These are phyloP conservation scores for Apamea epomidion DNA, from an alignment of 2,888 invertebrate genomes.

Conservation along the genomic window DNA sequence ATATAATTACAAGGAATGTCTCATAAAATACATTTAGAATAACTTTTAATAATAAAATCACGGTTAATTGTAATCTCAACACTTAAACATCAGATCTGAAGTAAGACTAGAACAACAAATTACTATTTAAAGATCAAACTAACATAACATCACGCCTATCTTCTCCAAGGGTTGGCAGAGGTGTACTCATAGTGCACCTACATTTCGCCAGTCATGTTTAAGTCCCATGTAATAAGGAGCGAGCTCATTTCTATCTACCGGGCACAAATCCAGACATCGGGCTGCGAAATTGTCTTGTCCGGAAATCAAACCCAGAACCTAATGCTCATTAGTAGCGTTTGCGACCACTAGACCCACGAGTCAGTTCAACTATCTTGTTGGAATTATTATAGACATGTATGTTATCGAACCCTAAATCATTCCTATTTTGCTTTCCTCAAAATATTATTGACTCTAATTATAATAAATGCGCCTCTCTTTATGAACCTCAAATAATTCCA, in stretches of 20 bases:
- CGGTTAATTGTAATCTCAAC: slow-evolving; percentile 44
- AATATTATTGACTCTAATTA: background rate
- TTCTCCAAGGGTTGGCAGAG: background rate
- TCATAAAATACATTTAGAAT: slow-evolving; percentile 1
- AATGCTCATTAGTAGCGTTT: background rate
- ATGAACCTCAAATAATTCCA: background rate
- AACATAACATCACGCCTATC: background rate
- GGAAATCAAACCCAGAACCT: background rate
- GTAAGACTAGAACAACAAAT: slow-evolving; percentile 47
- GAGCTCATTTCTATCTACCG: too few relatives aligned
- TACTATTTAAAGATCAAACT: background rate
- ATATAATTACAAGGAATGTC: slow-evolving; percentile 43
- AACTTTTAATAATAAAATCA: slow-evolving; percentile 20
- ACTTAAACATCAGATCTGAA: slow-evolving; percentile 45
- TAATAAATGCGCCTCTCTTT: background rate
- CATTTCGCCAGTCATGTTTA: background rate
- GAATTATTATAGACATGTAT: background rate
- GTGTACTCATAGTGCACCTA: background rate
- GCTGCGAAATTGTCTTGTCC: too few relatives aligned
- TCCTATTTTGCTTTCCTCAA: background rate
- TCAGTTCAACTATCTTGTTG: too few relatives aligned
- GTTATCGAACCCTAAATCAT: background rate
- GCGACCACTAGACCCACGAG: too few relatives aligned
- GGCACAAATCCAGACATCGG: too few relatives aligned
- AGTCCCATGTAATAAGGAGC: too few relatives aligned